A percentile compares a stretch with the other conserved stretches of the same genome.
Conservation (phyloP, 2,888 invertebrate genomes). For the Lycocerus yunnanus region DNA sequence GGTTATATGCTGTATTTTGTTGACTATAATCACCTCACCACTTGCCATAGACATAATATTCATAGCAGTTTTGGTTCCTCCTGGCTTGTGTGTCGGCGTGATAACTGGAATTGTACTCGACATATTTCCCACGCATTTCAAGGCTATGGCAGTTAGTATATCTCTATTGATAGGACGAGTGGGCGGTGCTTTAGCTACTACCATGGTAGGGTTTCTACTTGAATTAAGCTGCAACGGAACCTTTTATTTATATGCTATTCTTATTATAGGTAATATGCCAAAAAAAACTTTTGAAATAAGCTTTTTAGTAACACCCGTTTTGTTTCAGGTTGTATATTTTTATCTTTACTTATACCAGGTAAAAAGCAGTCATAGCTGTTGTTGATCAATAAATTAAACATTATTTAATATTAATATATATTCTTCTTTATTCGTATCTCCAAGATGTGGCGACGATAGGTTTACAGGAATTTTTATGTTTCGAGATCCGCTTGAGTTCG, state of each 20-base stretch:
- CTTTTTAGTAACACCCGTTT: background rate
- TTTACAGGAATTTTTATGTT: too few relatives aligned
- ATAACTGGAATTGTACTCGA: constrained; percentile 48
- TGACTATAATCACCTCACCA: constrained; percentile 30
- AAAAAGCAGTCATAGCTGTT: background rate
- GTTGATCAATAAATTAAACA: background rate
- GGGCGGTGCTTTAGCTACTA: constrained; percentile 67
- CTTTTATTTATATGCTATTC: constrained; percentile 17
- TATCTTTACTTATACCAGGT: constrained; percentile 1
- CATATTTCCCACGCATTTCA: constrained; percentile 52
- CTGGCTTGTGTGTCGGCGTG: constrained; percentile 41
- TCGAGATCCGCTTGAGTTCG: too few relatives aligned
- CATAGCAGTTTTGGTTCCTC: constrained; percentile 36
- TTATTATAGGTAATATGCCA: background rate
- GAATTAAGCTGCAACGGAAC: constrained; percentile 54
- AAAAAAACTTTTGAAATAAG: background rate
- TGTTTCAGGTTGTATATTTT: constrained; percentile 3
- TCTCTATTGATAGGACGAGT: constrained; percentile 67
- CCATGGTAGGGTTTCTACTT: constrained; percentile 65
- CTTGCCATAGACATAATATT: constrained; percentile 40
- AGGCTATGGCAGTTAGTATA: constrained; percentile 67
- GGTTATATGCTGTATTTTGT: constrained; percentile 7
- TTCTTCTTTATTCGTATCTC: too few relatives aligned
- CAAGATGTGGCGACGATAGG: too few relatives aligned
- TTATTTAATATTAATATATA: too few relatives aligned